Evolutionary conservation across 2,797 vertebrate species (phyloP).

Genomic region (Gymnothorax reevesii): DNA sequence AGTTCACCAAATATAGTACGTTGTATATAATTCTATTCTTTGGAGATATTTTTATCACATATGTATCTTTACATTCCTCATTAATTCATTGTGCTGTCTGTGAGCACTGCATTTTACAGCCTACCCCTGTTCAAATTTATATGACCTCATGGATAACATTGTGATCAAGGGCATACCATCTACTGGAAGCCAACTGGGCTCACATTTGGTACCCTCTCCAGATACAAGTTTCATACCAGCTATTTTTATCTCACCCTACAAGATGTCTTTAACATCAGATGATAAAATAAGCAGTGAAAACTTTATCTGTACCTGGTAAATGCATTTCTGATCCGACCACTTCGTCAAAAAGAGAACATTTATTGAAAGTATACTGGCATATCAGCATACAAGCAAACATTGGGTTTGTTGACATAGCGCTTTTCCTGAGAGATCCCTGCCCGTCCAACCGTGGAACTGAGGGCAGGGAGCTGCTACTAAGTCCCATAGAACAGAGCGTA

Average conservation of each 20-base stretch:
- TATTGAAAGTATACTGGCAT: too few relatives aligned
- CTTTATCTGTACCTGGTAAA: not conserved
- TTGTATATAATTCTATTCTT: not conserved
- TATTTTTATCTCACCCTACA: slow-evolving; percentile 13
- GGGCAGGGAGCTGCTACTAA: too few relatives aligned
- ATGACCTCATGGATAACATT: not conserved
- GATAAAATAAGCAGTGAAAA: not conserved
- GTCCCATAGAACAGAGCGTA: too few relatives aligned
- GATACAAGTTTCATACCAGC: not conserved
- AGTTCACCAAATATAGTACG: not conserved
- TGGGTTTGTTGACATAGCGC: too few relatives aligned
- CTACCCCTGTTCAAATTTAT: not conserved
- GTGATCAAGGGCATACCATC: not conserved
- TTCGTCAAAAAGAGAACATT: too few relatives aligned
- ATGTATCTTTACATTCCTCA: not conserved
- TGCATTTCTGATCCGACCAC: not conserved
- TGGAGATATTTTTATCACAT: not conserved
- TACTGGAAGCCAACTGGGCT: not conserved
- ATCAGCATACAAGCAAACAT: too few relatives aligned
- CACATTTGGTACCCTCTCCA: not conserved
- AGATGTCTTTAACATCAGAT: slow-evolving; percentile 5
- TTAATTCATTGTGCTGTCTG: not conserved
- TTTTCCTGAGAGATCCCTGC: too few relatives aligned
- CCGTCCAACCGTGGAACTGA: too few relatives aligned
- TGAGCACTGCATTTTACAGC: not conserved